phyloP scores from a whole-genome alignment of 2,797 vertebrate species.

The Premnoplex brunnescens region DNA sequence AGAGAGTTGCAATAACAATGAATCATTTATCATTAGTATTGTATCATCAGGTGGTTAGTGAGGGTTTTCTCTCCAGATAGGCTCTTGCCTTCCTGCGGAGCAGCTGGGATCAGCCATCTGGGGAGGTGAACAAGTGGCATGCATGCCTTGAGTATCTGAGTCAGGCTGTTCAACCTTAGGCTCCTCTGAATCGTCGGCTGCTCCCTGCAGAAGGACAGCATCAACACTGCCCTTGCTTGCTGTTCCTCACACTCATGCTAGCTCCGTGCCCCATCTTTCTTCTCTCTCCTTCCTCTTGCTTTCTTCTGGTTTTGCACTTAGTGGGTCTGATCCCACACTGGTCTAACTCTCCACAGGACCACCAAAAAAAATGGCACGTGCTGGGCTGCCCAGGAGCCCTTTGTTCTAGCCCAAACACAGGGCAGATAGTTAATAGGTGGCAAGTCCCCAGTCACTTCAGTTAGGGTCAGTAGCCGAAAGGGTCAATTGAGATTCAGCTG shows the following conservation, averaged over 20 bases:
- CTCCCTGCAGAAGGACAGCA: not conserved
- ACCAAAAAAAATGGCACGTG: rapidly evolving
- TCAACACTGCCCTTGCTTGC: rapidly evolving
- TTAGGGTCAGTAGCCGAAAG: not conserved
- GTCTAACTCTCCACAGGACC: not conserved
- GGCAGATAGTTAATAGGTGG: not conserved
- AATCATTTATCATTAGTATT: not conserved
- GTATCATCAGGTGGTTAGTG: constrained; percentile 10
- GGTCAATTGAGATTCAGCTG: not conserved
- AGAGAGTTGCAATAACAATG: not conserved
- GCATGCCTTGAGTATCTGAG: not conserved
- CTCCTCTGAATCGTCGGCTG: not conserved
- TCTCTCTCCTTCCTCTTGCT: not conserved
- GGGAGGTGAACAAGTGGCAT: not conserved
- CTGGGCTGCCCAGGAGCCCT: not conserved
- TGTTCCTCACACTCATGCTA: not conserved
- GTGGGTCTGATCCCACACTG: not conserved
- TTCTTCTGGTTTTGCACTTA: not conserved
- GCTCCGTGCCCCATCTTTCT: not conserved
- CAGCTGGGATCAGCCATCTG: constrained; percentile 14
- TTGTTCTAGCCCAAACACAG: not conserved
- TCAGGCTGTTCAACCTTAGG: not conserved
- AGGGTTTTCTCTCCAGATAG: not conserved
- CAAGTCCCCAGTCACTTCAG: not conserved
- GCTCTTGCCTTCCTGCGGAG: not conserved